phyloP scores from a whole-genome alignment of 2,888 invertebrate genomes.

The Torymus auratus region DNA sequence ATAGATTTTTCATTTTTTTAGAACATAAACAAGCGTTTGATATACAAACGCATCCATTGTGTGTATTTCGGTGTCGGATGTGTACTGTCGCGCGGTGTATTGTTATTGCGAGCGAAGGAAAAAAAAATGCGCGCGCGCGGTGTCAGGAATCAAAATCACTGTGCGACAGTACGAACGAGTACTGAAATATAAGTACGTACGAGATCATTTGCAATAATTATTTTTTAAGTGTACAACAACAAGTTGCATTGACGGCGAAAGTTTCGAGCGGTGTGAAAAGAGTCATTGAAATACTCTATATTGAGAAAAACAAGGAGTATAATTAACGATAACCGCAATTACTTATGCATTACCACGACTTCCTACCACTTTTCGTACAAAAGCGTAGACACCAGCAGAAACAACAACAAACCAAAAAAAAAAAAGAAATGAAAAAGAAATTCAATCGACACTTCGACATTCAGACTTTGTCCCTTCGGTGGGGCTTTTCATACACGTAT shows the following conservation, averaged over 20 bases:
- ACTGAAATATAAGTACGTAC: constrained; percentile 21
- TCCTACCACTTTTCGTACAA: constrained; percentile 49
- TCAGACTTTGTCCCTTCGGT: constrained; percentile 25
- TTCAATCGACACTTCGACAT: constrained; percentile 26
- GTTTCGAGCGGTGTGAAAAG: neutral
- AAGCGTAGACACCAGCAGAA: constrained; percentile 24
- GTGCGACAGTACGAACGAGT: constrained; percentile 21
- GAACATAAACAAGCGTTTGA: constrained; percentile 45
- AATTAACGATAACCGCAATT: constrained; percentile 20
- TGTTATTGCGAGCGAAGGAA: neutral
- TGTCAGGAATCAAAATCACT: constrained; percentile 15
- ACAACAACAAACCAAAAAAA: neutral
- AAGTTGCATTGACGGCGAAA: constrained; percentile 19
- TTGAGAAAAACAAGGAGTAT: constrained; percentile 5
- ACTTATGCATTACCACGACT: constrained; percentile 30
- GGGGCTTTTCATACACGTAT: constrained; percentile 19
- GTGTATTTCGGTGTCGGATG: constrained; percentile 37
- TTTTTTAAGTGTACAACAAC: constrained; percentile 42
- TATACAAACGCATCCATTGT: constrained; percentile 46
- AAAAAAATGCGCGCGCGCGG: neutral
- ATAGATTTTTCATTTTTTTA: constrained; percentile 54
- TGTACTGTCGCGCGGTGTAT: neutral
- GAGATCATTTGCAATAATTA: constrained; percentile 49
- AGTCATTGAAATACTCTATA: neutral
- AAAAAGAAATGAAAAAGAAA: neutral